phyloP scores from a whole-genome alignment of 2,113 vertebrate genomes.

The Hoplias malabaricus region DNA sequence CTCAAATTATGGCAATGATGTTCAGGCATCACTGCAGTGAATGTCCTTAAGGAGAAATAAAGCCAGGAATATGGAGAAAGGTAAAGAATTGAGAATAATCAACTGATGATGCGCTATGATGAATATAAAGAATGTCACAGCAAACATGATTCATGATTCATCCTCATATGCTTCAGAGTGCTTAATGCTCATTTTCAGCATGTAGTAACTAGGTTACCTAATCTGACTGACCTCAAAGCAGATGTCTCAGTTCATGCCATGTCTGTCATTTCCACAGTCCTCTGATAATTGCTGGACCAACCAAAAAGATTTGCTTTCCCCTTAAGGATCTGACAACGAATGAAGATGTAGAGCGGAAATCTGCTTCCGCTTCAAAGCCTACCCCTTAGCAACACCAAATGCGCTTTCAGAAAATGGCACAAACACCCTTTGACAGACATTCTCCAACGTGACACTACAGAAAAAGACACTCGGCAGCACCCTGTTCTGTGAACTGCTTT shows the following conservation, averaged over 20 bases:
- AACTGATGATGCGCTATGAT: too few relatives aligned
- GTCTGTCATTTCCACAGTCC: neutral
- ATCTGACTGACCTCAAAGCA: neutral
- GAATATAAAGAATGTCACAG: neutral
- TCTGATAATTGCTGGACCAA: constrained; percentile 17
- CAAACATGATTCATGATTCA: neutral
- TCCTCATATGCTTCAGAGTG: neutral
- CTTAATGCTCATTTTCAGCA: neutral
- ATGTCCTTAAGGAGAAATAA: neutral
- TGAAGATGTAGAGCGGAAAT: constrained; percentile 19
- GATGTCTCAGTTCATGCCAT: neutral
- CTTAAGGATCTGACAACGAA: constrained; percentile 3
- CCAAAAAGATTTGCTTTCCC: neutral
- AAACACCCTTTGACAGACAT: neutral
- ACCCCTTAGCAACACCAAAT: constrained; percentile 41
- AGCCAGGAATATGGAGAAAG: neutral
- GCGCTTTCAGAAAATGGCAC: neutral
- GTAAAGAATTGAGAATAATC: neutral
- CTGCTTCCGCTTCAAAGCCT: constrained; percentile 42
- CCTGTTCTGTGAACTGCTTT: neutral
- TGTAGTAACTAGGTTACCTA: neutral
- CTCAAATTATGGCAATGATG: neutral
- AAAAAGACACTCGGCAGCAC: neutral
- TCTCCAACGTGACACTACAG: neutral
- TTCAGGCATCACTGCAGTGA: neutral